Percentiles rank a stretch among this genome's conserved stretches.
These are phyloP conservation scores for Daktulosphaira vitifoliae DNA, from an alignment of 1,140 invertebrate species.

Conservation along the genomic window DNA sequence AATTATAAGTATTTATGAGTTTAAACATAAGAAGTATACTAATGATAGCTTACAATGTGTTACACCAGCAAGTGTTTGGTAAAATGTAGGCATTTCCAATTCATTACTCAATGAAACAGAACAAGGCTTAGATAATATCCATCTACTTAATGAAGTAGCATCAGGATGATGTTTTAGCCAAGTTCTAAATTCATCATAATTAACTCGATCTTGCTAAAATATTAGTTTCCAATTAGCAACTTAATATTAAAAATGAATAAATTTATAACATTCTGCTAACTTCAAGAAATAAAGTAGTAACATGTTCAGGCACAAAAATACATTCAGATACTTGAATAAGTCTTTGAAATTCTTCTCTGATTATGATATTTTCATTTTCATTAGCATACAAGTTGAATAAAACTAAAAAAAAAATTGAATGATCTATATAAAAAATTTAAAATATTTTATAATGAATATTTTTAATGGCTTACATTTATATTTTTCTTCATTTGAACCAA, in stretches of 20 bases:
- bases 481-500: slow-evolving; percentile 73
- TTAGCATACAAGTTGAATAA: slow-evolving; percentile 78
- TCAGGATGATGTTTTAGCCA: slow-evolving; percentile 61
- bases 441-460: slow-evolving; percentile 10
- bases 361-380: slow-evolving; percentile 64
- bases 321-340: slow-evolving; percentile 18
- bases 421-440: slow-evolving; percentile 25
- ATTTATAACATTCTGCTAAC: neutral
- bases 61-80: slow-evolving; percentile 81
- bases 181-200: slow-evolving; percentile 62
- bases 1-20: no score
- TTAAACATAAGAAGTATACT: no score
- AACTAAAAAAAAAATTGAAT: slow-evolving; percentile 50
- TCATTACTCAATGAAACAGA: slow-evolving; percentile 63
- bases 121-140: slow-evolving; percentile 62
- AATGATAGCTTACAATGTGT: slow-evolving; percentile 62
- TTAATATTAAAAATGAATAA: no score
- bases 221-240: no score
- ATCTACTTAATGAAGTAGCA: slow-evolving; percentile 68
- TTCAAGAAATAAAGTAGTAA: slow-evolving; percentile 14
- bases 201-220: slow-evolving; percentile 50
- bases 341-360: slow-evolving; percentile 61
- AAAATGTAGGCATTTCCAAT: slow-evolving; percentile 79
- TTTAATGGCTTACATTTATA: slow-evolving; percentile 59
- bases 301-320: slow-evolving; percentile 18